phyloP scores from a whole-genome alignment of 2,888 invertebrate genomes.

The Exephanes ischioxanthus region DNA sequence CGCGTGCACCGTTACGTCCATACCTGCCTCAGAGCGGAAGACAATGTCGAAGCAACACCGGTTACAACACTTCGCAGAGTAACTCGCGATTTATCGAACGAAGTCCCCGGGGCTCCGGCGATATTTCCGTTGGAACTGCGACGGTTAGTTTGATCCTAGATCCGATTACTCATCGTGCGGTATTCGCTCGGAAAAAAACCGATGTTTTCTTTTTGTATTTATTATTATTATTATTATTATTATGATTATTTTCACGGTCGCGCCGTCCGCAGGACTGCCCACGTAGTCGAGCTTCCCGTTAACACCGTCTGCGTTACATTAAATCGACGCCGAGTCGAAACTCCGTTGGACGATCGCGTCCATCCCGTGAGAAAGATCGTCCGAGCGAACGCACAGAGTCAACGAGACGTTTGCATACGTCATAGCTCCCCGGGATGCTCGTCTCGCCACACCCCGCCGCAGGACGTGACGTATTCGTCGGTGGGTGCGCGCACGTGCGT shows the following conservation, averaged over 20 bases:
- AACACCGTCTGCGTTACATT: neutral
- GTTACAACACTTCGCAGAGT: neutral
- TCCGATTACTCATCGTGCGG: constrained; percentile 1
- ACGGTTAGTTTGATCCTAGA: neutral
- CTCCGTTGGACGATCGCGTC: neutral
- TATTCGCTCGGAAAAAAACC: neutral
- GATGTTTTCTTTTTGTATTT: neutral
- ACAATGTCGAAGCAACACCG: neutral
- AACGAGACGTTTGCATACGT: constrained; percentile 48
- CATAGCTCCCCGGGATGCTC: constrained; percentile 46
- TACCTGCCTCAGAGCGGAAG: neutral
- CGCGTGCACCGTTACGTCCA: neutral
- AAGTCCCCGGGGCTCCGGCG: neutral
- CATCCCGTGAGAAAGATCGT: neutral
- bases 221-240: neutral
- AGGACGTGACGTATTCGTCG: constrained; percentile 50
- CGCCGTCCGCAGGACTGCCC: neutral
- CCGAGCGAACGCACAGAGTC: neutral
- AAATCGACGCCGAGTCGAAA: neutral
- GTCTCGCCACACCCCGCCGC: constrained; percentile 65
- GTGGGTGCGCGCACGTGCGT: constrained; percentile 64
- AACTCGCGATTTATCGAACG: neutral
- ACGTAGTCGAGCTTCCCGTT: neutral
- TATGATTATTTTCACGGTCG: neutral
- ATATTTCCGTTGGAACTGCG: neutral